A percentile compares a stretch with the other conserved stretches of the same genome.
Conservation (phyloP, 2,113 vertebrate genomes). For the Poicephalus gulielmi region DNA sequence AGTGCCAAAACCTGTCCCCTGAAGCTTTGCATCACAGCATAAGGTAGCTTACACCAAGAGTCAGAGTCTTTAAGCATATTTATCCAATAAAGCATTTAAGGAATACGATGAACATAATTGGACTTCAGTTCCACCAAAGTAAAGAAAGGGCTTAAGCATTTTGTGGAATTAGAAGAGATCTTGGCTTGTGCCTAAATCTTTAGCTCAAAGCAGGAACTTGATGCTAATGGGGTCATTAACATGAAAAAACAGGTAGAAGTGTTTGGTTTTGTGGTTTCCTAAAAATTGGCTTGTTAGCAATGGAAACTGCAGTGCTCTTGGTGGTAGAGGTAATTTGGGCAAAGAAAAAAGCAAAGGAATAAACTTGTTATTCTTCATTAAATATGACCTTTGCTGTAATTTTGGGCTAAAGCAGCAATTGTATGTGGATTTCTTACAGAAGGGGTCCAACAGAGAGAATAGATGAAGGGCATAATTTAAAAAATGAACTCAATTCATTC, state of each 20-base stretch:
- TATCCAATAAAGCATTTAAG: background rate
- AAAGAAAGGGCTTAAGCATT: background rate
- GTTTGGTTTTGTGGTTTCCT: background rate
- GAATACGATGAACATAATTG: background rate
- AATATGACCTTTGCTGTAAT: background rate
- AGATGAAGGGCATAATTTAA: conserved; percentile 5
- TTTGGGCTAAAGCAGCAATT: background rate
- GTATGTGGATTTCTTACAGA: background rate
- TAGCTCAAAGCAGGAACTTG: background rate
- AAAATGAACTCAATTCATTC: background rate
- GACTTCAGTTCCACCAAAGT: background rate
- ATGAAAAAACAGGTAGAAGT: background rate
- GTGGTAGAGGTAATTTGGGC: background rate
- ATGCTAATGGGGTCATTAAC: background rate
- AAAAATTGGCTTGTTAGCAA: background rate
- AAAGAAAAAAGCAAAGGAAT: background rate
- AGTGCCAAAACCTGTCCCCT: background rate
- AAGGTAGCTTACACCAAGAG: background rate
- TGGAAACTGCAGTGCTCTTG: background rate
- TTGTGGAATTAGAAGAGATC: background rate
- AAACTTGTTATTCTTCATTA: background rate
- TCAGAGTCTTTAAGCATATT: background rate
- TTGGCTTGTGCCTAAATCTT: background rate
- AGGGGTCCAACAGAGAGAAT: background rate
- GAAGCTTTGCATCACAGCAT: background rate